A percentile compares a stretch with the other conserved stretches of the same genome.
phyloP scores from a whole-genome alignment of 1,140 invertebrate species.

The Caenorhabditis tropicalis region DNA sequence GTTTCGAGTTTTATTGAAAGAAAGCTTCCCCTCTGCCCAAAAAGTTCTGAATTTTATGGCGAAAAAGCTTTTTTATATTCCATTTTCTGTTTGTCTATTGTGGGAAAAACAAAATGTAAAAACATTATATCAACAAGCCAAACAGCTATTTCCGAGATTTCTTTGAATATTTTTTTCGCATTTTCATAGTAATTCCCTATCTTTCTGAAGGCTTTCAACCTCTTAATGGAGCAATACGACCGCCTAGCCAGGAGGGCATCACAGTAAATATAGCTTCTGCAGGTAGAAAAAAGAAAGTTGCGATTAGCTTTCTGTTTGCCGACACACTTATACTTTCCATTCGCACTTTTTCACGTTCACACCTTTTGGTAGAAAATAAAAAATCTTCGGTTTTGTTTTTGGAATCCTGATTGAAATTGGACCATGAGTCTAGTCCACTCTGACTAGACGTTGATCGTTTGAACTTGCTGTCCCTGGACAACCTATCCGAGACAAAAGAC shows the following conservation, averaged over 20 bases:
- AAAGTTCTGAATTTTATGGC: no score
- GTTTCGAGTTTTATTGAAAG: background rate
- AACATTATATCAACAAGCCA: no score
- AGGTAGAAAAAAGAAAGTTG: background rate
- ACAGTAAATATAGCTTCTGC: background rate
- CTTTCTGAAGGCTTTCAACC: background rate
- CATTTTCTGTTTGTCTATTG: no score
- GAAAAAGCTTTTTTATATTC: no score
- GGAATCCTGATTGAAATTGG: no score
- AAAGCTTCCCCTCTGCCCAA: no score
- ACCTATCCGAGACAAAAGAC: background rate
- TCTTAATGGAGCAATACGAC: background rate
- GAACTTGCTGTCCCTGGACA: background rate
- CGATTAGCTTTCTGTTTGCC: background rate
- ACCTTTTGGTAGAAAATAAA: background rate
- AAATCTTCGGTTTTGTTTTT: no score
- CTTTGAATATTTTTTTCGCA: no score
- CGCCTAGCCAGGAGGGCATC: background rate
- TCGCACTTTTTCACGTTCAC: background rate
- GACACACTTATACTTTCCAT: background rate
- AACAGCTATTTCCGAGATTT: no score
- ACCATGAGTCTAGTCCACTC: no score
- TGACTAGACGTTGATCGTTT: background rate
- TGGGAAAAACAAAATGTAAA: no score
- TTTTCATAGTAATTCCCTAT: no score